phyloP scores from a whole-genome alignment of 2,113 vertebrate genomes.

The Triplophysa rosa region DNA sequence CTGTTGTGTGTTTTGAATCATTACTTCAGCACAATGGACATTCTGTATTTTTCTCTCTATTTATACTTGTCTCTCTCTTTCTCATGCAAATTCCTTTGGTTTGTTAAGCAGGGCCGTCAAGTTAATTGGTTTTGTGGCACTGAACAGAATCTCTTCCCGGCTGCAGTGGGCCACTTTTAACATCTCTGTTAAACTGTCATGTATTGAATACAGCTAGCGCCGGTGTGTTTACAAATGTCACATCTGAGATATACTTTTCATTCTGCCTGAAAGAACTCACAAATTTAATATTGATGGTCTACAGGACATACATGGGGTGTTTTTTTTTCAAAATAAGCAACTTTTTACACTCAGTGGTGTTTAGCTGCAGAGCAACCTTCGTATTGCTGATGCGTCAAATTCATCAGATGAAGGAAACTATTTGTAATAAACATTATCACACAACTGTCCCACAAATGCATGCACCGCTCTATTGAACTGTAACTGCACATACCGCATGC shows the following conservation, averaged over 20 bases:
- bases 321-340: too few species aligned
- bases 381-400: too few species aligned
- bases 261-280: slow-evolving; percentile 62
- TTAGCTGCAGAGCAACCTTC: too few species aligned
- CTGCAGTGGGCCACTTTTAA: too few species aligned
- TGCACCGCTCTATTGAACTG: too few species aligned
- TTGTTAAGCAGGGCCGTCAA: neutral
- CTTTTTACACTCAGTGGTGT: too few species aligned
- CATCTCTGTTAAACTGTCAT: slow-evolving; percentile 20
- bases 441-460: too few species aligned
- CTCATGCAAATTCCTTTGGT: neutral
- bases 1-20: too few species aligned
- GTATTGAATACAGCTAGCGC: slow-evolving; percentile 69
- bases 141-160: neutral
- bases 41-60: too few species aligned
- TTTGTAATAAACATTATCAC: neutral
- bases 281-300: slow-evolving; percentile 22
- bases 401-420: too few species aligned
- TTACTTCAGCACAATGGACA: neutral
- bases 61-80: neutral
- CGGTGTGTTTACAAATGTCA: slow-evolving; percentile 42
- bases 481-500: too few species aligned
- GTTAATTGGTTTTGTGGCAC: slow-evolving; percentile 6
- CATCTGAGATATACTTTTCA: slow-evolving; percentile 47
- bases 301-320: too few species aligned